Conservation (phyloP, 2,113 vertebrate genomes). For the Cyprinodon tularosa region DNA sequence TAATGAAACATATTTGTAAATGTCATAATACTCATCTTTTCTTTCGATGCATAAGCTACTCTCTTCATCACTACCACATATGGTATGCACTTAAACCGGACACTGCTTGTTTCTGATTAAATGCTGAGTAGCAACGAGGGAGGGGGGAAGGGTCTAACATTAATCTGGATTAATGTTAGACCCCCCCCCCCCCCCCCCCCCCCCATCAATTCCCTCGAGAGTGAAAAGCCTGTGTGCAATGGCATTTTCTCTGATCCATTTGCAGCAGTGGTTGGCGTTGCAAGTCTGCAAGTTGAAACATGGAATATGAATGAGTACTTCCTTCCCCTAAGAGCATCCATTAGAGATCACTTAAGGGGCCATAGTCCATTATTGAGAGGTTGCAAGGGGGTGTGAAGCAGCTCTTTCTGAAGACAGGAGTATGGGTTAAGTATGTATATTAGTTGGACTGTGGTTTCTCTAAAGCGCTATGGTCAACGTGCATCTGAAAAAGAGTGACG, state of each 20-base stretch:
- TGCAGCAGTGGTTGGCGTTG: slow-evolving; percentile 45
- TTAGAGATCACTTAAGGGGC: slow-evolving; percentile 76
- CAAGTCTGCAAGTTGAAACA: slow-evolving; percentile 50
- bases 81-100: slow-evolving; percentile 38
- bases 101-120: slow-evolving; percentile 61
- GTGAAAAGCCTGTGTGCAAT: slow-evolving; percentile 53
- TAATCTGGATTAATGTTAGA: slow-evolving; percentile 80
- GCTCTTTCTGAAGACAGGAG: slow-evolving; percentile 52
- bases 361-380: slow-evolving; percentile 68
- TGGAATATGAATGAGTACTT: slow-evolving; percentile 68
- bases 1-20: slow-evolving; percentile 57
- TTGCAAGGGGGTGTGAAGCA: slow-evolving; percentile 56
- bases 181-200: slow-evolving; percentile 40
- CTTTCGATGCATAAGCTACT: slow-evolving; percentile 24
- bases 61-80: slow-evolving; percentile 39
- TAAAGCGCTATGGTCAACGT: slow-evolving; percentile 26
- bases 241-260: slow-evolving; percentile 67
- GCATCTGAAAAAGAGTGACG: slow-evolving; percentile 21
- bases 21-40: slow-evolving; percentile 51
- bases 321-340: slow-evolving; percentile 70
- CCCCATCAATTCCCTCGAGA: slow-evolving; percentile 63
- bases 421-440: slow-evolving; percentile 42
- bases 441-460: slow-evolving; percentile 38
- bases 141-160: slow-evolving; percentile 25
- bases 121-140: slow-evolving; percentile 46